Percentiles rank a stretch among this genome's conserved stretches.
These are phyloP conservation scores for Megaleporinus macrocephalus DNA, from an alignment of 2,113 vertebrate genomes.

Conservation along the genomic window DNA sequence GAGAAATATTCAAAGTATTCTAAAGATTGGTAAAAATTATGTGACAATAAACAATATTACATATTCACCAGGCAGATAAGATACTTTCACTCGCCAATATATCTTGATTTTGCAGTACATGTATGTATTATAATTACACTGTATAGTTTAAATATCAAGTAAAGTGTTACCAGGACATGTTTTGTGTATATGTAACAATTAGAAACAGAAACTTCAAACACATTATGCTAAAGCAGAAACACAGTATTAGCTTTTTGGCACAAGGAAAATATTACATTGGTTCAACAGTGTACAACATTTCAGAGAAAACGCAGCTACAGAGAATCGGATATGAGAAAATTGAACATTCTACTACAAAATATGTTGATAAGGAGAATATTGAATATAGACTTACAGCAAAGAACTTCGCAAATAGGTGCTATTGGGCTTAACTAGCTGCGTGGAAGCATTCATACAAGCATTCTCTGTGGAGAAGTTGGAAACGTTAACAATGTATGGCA, in stretches of 20 bases:
- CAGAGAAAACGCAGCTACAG: background rate
- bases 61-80: no score
- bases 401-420: background rate
- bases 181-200: conserved; percentile 72
- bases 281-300: conserved; percentile 37
- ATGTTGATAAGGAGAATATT: conserved; percentile 29
- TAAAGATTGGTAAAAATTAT: no score
- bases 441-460: background rate
- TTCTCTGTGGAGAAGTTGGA: no score
- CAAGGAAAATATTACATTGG: conserved; percentile 60
- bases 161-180: conserved; percentile 54
- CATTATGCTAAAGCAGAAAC: conserved; percentile 64
- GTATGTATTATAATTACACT: background rate
- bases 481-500: no score
- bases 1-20: no score
- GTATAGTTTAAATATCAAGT: background rate
- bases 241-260: conserved; percentile 74
- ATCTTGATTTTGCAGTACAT: no score
- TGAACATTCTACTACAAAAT: conserved; percentile 27
- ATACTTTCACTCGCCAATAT: no score
- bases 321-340: background rate
- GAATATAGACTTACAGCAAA: background rate
- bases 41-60: no score
- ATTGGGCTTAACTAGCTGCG: background rate
- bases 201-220: conserved; percentile 37